Evolutionary conservation across 2,888 invertebrate species (phyloP).

Genomic region (Isotomurus palustris): DNA sequence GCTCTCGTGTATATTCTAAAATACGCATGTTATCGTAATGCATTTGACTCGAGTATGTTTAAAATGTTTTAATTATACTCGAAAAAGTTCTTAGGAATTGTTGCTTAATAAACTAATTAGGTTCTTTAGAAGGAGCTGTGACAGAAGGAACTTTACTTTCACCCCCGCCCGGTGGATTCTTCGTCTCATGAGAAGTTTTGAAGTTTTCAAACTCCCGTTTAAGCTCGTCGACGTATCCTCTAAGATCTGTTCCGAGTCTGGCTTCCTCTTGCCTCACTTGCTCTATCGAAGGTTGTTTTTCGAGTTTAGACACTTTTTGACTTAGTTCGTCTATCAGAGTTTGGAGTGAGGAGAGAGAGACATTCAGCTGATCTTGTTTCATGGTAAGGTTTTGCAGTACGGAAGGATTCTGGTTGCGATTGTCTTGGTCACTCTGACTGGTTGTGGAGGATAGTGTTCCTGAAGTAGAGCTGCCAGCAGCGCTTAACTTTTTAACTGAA

Average conservation of each 20-base stretch:
- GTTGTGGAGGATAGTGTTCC: background rate
- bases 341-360: background rate
- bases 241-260: constrained; percentile 14
- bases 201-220: constrained; percentile 9
- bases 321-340: background rate
- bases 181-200: background rate
- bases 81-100: too few relatives aligned
- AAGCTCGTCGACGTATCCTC: constrained; percentile 8
- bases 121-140: too few relatives aligned
- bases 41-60: too few relatives aligned
- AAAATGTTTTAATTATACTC: too few relatives aligned
- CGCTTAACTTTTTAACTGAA: constrained; percentile 1
- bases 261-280: constrained; percentile 17
- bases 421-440: background rate
- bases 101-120: too few relatives aligned
- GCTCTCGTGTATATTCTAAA: too few relatives aligned
- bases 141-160: too few relatives aligned
- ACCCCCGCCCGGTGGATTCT: too few relatives aligned
- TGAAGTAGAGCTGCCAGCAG: constrained; percentile 1
- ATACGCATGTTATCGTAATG: too few relatives aligned
- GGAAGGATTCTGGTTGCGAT: background rate
- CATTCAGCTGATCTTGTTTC: constrained; percentile 17
- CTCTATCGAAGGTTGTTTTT: constrained; percentile 10
- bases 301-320: background rate
- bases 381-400: constrained; percentile 4